Percentiles rank a stretch among this genome's conserved stretches.
phyloP scores from a whole-genome alignment of 2,888 invertebrate genomes.

The Callosobruchus maculatus region DNA sequence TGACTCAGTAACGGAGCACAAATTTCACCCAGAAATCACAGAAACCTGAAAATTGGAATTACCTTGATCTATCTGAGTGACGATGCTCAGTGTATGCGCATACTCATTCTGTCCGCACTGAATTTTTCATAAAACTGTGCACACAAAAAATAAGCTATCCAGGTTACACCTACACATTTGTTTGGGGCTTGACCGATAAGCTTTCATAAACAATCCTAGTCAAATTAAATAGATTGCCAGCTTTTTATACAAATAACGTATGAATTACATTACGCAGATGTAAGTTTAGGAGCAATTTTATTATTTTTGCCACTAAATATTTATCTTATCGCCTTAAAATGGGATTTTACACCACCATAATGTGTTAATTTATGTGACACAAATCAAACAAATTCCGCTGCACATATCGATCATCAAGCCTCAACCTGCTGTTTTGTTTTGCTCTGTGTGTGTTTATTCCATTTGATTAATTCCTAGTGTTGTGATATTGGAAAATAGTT shows the following conservation, averaged over 20 bases:
- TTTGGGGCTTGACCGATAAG: not conserved
- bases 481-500: not conserved
- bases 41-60: too few relatives aligned
- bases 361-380: not conserved
- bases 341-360: not conserved
- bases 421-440: not conserved
- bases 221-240: not conserved
- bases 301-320: not conserved
- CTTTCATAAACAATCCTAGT: not conserved
- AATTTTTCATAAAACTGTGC: not conserved
- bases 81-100: too few relatives aligned
- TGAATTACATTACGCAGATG: not conserved
- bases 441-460: not conserved
- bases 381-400: not conserved
- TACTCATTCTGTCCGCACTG: too few relatives aligned
- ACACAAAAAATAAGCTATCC: not conserved
- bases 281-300: not conserved
- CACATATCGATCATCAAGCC: not conserved
- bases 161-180: not conserved
- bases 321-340: not conserved
- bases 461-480: not conserved
- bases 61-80: too few relatives aligned
- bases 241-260: not conserved
- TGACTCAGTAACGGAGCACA: too few relatives aligned
- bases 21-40: too few relatives aligned